Percentiles rank a stretch among this genome's conserved stretches.
Evolutionary conservation across 2,888 invertebrate genomes (phyloP).

Genomic region (Lasioglossum lativentre): DNA sequence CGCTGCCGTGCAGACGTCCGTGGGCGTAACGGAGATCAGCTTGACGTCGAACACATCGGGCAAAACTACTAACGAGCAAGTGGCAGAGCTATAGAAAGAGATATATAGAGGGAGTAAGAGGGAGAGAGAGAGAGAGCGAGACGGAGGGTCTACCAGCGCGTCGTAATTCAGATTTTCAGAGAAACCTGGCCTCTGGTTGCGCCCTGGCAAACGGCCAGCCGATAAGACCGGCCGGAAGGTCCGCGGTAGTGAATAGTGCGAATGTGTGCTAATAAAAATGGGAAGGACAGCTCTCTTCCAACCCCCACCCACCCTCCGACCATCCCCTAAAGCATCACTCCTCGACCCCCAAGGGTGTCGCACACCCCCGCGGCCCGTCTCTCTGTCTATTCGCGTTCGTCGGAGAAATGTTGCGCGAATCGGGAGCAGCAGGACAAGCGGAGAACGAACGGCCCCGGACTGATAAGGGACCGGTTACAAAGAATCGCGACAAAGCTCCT

Average conservation of each 20-base stretch:
- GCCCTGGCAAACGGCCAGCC: conserved; percentile 51
- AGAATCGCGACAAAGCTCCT: conserved; percentile 28
- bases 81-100: conserved; percentile 77
- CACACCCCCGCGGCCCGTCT: background rate
- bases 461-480: conserved; percentile 4
- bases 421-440: background rate
- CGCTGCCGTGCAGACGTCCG: conserved; percentile 80
- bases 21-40: conserved; percentile 81
- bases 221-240: conserved; percentile 43
- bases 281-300: background rate
- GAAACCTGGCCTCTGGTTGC: background rate
- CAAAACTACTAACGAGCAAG: conserved; percentile 79
- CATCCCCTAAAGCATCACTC: background rate
- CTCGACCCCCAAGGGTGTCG: background rate
- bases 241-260: conserved; percentile 47
- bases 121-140: background rate
- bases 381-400: conserved; percentile 1
- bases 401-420: conserved; percentile 18
- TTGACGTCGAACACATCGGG: conserved; percentile 77
- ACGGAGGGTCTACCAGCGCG: background rate
- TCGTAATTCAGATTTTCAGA: conserved; percentile 37
- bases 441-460: background rate
- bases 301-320: background rate
- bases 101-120: background rate
- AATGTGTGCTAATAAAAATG: conserved; percentile 44